Percentiles rank a stretch among this genome's conserved stretches.
Evolutionary conservation across 53 echinoderm and acorn worm genomes (phyloP).

Genomic region (Echinarachnius parma): DNA sequence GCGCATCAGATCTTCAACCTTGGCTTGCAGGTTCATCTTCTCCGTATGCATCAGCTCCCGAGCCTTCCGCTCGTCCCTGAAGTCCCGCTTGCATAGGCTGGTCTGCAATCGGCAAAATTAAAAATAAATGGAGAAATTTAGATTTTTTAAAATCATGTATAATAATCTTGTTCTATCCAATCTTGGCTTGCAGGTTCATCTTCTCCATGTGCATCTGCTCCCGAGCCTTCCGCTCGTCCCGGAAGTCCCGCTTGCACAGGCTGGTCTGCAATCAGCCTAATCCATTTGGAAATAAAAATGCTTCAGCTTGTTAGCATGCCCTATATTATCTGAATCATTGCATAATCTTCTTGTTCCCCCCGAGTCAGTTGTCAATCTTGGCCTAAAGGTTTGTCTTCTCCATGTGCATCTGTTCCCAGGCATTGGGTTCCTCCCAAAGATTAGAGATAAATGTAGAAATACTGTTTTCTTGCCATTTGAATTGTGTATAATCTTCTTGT

Average conservation of each 20-base stretch:
- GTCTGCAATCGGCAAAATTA: constrained; percentile 28
- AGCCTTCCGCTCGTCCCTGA: constrained; percentile 70
- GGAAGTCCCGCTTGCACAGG: constrained; percentile 62
- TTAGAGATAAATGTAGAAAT: too few relatives aligned
- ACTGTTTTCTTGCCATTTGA: too few relatives aligned
- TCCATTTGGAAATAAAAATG: too few relatives aligned
- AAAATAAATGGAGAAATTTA: too few relatives aligned
- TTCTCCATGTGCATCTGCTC: constrained; percentile 66
- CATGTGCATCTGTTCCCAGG: constrained; percentile 62
- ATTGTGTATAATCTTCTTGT: too few relatives aligned
- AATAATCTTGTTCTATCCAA: too few relatives aligned
- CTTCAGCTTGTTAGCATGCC: too few relatives aligned
- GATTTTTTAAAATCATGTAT: too few relatives aligned
- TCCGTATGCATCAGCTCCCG: constrained; percentile 69
- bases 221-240: constrained; percentile 69
- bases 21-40: constrained; percentile 24
- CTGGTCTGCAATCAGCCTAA: constrained; percentile 45
- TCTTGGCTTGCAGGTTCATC: constrained; percentile 29
- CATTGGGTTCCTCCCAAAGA: too few relatives aligned
- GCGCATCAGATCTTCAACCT: constrained; percentile 26
- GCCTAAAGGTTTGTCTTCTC: constrained; percentile 42
- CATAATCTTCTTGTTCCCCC: too few relatives aligned
- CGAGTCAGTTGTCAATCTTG: too few relatives aligned
- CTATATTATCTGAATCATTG: too few relatives aligned
- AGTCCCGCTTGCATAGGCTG: constrained; percentile 62